Base-by-base conservation (phyloP, 2,797 vertebrate genomes). In the Mormyrops boulengeri region DNA sequence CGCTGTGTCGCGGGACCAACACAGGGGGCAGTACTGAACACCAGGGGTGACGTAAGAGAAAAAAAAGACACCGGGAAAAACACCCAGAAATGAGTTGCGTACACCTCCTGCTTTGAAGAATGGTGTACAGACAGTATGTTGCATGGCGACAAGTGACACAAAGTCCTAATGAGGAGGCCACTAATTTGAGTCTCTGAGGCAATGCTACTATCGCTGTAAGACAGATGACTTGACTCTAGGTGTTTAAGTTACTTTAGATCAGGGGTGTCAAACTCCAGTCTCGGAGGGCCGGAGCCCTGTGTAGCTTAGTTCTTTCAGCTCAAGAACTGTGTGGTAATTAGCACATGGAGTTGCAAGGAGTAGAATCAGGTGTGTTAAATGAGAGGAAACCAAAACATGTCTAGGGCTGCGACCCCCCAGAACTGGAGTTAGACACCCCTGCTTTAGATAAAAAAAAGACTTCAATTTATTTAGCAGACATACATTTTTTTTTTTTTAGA, bases 1-100 rank as follows among this genome's bases (percentile, higher is more conserved):
- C 99, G 0, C 98, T 99, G 95, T 99, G 98, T 77, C 98, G 97
- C 12, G 98, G 99, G 87, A 99, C 99, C 0, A 99, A 95, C 60
- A 99, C 98, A 0, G 99, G 99, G 41, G 98, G 99, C 91, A 99
- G 94, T 90, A 99, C 99, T 99, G 91, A 91, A 92, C 92, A 2
- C 90, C 90, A 2, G 90, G 91, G 82, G 22, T 44, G 9, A 38
- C 7, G 9, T 53, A 6, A 12, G 19, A 22, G 9, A 12, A 4
- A 41, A 77, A 57, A 38, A 77, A 34, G 26, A 30, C 66, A 73
- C 1, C 0, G 66, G 12, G 30, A 19, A 38, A 77, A 77, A 77
- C 11, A 38, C 34, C 34, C 34, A 5, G 30, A 14, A 77, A 38
- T 77, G 12, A 77, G 14, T 9, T 66, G 9, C 26, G 2, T 17